Conservation (phyloP, 2,888 invertebrate genomes). For the Arctia plantaginis region DNA sequence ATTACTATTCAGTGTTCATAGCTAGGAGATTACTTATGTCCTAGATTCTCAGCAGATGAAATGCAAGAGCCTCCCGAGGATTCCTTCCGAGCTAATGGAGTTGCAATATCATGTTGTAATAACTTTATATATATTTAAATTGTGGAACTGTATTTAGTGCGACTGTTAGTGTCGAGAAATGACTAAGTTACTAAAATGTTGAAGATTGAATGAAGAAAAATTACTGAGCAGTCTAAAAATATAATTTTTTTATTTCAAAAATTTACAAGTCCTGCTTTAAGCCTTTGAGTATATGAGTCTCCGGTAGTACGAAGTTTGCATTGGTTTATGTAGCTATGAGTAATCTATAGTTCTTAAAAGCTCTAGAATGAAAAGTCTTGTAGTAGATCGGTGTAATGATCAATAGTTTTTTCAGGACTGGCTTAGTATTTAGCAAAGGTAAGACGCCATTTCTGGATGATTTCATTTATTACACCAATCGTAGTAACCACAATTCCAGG, state of each 20-base stretch:
- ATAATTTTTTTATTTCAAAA: background rate
- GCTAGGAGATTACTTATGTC: constrained; percentile 33
- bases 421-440: too few species aligned
- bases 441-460: too few species aligned
- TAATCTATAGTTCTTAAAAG: too few species aligned
- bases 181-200: background rate
- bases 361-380: too few species aligned
- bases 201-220: background rate
- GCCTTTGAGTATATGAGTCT: too few species aligned
- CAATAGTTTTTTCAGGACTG: too few species aligned
- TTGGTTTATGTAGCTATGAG: too few species aligned
- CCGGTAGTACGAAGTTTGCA: too few species aligned
- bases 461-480: too few species aligned
- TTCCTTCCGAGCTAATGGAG: constrained; percentile 28
- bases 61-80: constrained; percentile 32
- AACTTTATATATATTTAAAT: background rate
- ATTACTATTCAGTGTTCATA: constrained; percentile 33
- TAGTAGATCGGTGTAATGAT: too few species aligned
- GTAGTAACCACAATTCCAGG: too few species aligned
- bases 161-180: background rate
- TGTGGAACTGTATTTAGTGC: background rate
- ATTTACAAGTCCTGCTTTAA: too few species aligned
- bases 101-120: constrained; percentile 32
- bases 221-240: background rate
- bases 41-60: constrained; percentile 14